Conservation (phyloP, 1,140 invertebrate species). For the Lordiphosa clarofinis region DNA sequence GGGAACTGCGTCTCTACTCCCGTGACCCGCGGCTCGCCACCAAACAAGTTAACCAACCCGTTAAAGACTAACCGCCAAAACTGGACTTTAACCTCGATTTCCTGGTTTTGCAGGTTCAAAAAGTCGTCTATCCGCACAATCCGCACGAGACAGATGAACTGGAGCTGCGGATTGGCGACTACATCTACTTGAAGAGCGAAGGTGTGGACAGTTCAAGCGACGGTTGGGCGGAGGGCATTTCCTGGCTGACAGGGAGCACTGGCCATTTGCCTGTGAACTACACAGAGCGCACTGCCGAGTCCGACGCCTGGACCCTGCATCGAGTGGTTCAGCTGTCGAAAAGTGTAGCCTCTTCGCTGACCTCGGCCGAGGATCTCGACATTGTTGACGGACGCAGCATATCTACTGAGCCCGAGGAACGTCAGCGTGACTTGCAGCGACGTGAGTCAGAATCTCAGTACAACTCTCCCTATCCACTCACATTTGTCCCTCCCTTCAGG, state of each 20-base stretch:
- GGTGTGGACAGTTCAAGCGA: slow-evolving; percentile 87
- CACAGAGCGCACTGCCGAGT: slow-evolving; percentile 90
- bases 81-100: background rate
- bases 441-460: slow-evolving; percentile 25
- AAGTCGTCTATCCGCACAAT: slow-evolving; percentile 89
- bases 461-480: background rate
- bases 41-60: slow-evolving; percentile 83
- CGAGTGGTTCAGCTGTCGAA: slow-evolving; percentile 83
- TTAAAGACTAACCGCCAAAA: background rate
- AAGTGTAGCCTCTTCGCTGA: slow-evolving; percentile 79
- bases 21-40: slow-evolving; percentile 87
- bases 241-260: slow-evolving; percentile 90
- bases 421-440: slow-evolving; percentile 48
- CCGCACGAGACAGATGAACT: slow-evolving; percentile 90
- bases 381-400: slow-evolving; percentile 80
- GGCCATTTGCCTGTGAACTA: slow-evolving; percentile 91
- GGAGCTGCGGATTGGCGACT: slow-evolving; percentile 91
- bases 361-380: slow-evolving; percentile 80
- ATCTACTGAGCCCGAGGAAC: slow-evolving; percentile 70
- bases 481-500: slow-evolving; percentile 14
- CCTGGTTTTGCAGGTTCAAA: slow-evolving; percentile 83
- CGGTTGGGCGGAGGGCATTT: slow-evolving; percentile 92
- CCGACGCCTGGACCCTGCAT: slow-evolving; percentile 94
- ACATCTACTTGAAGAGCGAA: slow-evolving; percentile 89
- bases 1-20: slow-evolving; percentile 93